phyloP scores from a whole-genome alignment of 2,113 vertebrate genomes.

The Falco punctatus region DNA sequence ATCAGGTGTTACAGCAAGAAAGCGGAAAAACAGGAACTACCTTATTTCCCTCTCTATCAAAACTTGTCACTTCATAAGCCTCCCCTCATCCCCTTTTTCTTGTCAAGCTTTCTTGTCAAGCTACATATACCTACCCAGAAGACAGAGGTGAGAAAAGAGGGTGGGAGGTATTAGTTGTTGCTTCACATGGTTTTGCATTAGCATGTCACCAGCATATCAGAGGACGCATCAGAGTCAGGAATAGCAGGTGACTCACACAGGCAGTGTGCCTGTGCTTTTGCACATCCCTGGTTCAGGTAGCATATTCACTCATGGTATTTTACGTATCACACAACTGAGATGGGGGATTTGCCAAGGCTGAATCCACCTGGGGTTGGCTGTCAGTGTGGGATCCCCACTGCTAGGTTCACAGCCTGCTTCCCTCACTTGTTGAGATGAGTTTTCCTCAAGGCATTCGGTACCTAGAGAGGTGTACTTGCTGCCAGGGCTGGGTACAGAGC shows the following conservation, averaged over 20 bases:
- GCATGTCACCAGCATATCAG: background rate
- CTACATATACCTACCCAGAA: background rate
- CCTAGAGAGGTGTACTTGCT: background rate
- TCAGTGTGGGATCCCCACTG: accelerated
- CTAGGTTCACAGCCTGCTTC: background rate
- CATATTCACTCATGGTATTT: accelerated
- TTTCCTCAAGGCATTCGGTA: background rate
- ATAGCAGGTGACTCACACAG: background rate
- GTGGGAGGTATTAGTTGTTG: background rate
- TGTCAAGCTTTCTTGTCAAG: background rate
- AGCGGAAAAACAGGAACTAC: background rate
- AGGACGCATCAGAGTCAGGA: background rate
- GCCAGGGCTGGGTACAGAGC: background rate
- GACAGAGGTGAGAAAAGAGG: background rate
- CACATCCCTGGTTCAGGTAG: background rate
- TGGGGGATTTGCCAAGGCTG: background rate
- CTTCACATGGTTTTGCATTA: background rate
- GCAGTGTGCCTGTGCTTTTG: background rate
- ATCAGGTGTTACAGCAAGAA: background rate
- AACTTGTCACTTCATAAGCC: background rate
- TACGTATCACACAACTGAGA: background rate
- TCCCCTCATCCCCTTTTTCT: background rate
- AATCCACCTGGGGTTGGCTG: background rate
- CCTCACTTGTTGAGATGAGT: background rate
- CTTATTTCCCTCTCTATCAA: background rate